Evolutionary conservation across 2,888 invertebrate species (phyloP).

Genomic region (Eupithecia centaureata): DNA sequence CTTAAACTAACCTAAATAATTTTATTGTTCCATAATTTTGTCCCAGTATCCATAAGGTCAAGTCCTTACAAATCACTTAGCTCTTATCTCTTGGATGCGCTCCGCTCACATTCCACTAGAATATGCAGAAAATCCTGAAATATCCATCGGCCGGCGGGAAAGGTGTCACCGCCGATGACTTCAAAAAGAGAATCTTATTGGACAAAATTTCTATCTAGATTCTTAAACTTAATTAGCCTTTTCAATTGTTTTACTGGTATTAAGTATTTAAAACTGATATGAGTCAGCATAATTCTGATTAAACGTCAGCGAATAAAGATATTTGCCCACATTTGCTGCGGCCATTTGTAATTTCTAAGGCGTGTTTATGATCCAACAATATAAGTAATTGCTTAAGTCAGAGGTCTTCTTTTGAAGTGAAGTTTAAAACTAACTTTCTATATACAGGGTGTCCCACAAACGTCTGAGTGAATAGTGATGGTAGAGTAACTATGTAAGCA

Average conservation of each 20-base stretch:
- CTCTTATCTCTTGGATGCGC: no score
- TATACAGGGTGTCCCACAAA: constrained; percentile 22
- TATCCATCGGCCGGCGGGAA: neutral
- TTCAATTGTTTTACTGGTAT: neutral
- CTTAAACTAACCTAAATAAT: no score
- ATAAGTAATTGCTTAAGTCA: constrained; percentile 66
- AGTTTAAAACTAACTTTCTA: constrained; percentile 47
- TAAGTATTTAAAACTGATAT: neutral
- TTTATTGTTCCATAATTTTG: no score
- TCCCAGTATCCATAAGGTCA: no score
- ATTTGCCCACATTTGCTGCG: constrained; percentile 44
- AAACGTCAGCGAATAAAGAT: constrained; percentile 50
- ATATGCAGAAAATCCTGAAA: no score
- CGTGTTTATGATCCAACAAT: constrained; percentile 56
- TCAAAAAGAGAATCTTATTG: constrained; percentile 1
- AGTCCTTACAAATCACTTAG: no score
- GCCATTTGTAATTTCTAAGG: constrained; percentile 49
- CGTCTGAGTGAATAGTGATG: neutral
- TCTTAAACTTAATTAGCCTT: neutral
- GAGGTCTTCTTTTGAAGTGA: constrained; percentile 51
- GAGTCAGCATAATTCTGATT: constrained; percentile 47
- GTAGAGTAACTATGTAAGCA: neutral
- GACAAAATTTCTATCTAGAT: constrained; percentile 9
- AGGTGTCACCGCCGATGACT: neutral
- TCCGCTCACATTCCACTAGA: no score